Conservation (phyloP, 2,888 invertebrate species). For the Acleris literana region DNA sequence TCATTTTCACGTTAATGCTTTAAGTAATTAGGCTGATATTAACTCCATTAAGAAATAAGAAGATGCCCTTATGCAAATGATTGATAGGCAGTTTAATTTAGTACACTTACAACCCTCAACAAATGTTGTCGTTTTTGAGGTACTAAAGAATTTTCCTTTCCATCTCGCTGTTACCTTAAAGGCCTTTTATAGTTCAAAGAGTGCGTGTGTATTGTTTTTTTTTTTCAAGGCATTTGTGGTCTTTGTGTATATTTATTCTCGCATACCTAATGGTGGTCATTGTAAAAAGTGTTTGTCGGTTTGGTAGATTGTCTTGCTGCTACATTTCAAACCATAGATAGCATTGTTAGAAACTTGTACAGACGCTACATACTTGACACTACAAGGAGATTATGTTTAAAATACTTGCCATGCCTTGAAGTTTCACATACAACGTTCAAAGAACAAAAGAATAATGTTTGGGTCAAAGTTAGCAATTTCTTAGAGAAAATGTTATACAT, state of each 20-base stretch:
- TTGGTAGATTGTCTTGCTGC: constrained; percentile 21
- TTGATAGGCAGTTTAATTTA: too few relatives aligned
- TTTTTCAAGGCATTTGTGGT: neutral
- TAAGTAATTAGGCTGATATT: too few relatives aligned
- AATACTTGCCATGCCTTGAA: constrained; percentile 10
- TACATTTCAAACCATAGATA: constrained; percentile 9
- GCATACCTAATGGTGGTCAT: neutral
- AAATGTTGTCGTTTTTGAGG: neutral
- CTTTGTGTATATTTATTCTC: neutral
- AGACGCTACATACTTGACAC: neutral
- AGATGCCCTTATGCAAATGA: too few relatives aligned
- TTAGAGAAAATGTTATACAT: neutral
- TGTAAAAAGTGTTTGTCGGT: constrained; percentile 7
- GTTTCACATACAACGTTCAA: neutral
- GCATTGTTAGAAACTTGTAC: constrained; percentile 6
- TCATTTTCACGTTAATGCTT: too few relatives aligned
- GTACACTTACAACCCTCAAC: too few relatives aligned
- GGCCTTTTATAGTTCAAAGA: neutral
- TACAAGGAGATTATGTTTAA: constrained; percentile 1
- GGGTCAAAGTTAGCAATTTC: neutral
- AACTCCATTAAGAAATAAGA: too few relatives aligned
- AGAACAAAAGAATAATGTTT: neutral
- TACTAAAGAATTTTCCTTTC: neutral
- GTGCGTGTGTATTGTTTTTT: constrained; percentile 5
- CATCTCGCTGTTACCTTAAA: neutral